These are phyloP conservation scores for Drosophila vallismaia DNA, from an alignment of 2,888 invertebrate genomes.

Conservation along the genomic window DNA sequence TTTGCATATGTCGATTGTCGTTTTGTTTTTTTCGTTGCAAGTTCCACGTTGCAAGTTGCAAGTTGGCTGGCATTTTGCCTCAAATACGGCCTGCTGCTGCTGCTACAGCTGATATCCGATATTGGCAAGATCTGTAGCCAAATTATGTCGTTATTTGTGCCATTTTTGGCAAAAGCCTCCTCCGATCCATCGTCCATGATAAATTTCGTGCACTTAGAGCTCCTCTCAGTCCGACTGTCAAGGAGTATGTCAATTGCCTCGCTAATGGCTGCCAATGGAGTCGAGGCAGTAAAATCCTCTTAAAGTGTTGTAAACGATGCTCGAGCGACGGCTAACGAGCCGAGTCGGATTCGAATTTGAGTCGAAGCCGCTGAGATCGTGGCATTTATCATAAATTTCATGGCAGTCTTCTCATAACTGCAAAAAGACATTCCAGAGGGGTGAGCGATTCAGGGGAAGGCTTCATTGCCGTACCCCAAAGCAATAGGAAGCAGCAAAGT, in stretches of 20 bases:
- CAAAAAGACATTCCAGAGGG: slow-evolving; percentile 23
- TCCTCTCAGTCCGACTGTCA: slow-evolving; percentile 57
- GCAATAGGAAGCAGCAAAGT: slow-evolving; percentile 62
- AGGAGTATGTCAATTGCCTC: slow-evolving; percentile 76
- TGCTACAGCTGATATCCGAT: slow-evolving; percentile 43
- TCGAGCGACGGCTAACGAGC: slow-evolving; percentile 67
- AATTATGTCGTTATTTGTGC: slow-evolving; percentile 82
- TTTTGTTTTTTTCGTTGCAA: slow-evolving; percentile 5
- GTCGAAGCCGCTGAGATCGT: slow-evolving; percentile 21
- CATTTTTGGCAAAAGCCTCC: slow-evolving; percentile 74
- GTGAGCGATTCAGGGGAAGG: slow-evolving; percentile 3
- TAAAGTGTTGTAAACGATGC: slow-evolving; percentile 74
- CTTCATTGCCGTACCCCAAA: slow-evolving; percentile 47
- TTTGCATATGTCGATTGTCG: slow-evolving; percentile 63
- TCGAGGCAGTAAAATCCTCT: slow-evolving; percentile 50
- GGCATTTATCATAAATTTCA: slow-evolving; percentile 69
- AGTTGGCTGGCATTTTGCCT: slow-evolving; percentile 29
- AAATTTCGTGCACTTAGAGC: slow-evolving; percentile 73
- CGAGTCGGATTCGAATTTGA: slow-evolving; percentile 28
- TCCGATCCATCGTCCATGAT: slow-evolving; percentile 59
- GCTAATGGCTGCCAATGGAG: slow-evolving; percentile 73
- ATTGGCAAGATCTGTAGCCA: slow-evolving; percentile 62
- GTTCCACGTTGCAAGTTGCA: slow-evolving; percentile 9
- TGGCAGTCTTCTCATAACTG: slow-evolving; percentile 53
- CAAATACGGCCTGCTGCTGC: slow-evolving; percentile 15